Base-by-base conservation (phyloP, 2,888 invertebrate genomes). In the Tridacna gigas region DNA sequence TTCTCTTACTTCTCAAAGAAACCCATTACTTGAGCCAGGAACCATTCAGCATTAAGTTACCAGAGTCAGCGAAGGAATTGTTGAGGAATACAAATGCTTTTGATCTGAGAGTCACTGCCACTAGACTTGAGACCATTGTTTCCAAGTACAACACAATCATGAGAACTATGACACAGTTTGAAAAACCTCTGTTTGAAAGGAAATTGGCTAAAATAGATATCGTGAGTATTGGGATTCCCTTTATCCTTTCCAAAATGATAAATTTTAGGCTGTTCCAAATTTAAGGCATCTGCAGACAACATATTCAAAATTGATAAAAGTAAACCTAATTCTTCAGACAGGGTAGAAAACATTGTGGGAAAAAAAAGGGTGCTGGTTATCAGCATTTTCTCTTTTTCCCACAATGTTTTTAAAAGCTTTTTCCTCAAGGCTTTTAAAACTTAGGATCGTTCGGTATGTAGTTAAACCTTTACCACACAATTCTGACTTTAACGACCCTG, bases 111-210 rank as follows among this genome's bases (percentile, higher is more conserved):
- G 93, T 93, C 20, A 92, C 93, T 7, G 93, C 94, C 0, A 93
- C 94, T 3, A 87, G 94, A 48, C 91, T 95, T 61, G 94, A 94
- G 83, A 94, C 94, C 15, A 94, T 95, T 48, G 94, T 93, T 47
- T 93, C 94, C 73, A 94, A 94, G 85, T 95, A 94, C 87, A 94
- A 94, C 86, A 89, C 92, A 18, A 93, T 94, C 79, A 94, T 95
- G 94, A 90, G 91, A 76, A 92, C 92, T 0, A 92, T 95, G 82
- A 93, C 93, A 60, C 91, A 91, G 73, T 94, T 93, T 90, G 95
- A 95, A 89, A 91, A 90, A 74, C 93, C 94, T 18, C 88, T 95
- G 86, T 94, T 95, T 90, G 94, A 95, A 75, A 87, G 94, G 56
- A 93, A 93, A 80, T 91, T 95, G 18, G 89, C 91, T 47, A 93